Evolutionary conservation across 2,797 vertebrate genomes (phyloP).

Genomic region (Ficedula albicollis): DNA sequence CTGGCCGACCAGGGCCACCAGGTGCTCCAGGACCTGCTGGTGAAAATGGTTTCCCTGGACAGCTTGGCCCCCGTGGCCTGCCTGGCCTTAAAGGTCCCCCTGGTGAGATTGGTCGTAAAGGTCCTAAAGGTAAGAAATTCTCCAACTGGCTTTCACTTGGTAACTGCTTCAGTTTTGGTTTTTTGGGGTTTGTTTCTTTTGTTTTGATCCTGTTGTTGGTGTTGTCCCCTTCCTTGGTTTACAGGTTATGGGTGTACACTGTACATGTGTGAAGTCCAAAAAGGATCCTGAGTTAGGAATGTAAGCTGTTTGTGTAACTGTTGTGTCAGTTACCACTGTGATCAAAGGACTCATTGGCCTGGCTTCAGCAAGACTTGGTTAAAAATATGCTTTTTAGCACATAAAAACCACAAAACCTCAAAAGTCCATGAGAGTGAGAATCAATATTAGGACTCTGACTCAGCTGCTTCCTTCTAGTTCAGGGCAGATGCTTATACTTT

Average conservation of each 20-base stretch:
- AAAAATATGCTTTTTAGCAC: not conserved
- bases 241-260: not conserved
- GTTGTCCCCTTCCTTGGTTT: not conserved
- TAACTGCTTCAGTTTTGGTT: not conserved
- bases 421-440: not conserved
- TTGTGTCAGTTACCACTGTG: not conserved
- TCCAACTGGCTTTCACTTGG: not conserved
- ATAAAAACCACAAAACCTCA: not conserved
- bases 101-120: slow-evolving; percentile 86
- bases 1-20: slow-evolving; percentile 89
- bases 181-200: not conserved
- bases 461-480: not conserved
- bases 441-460: not conserved
- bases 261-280: not conserved
- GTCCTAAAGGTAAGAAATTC: slow-evolving; percentile 88
- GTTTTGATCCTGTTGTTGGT: not conserved
- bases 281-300: not conserved
- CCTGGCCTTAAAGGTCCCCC: slow-evolving; percentile 95
- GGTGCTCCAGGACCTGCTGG: slow-evolving; percentile 87
- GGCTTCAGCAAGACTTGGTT: not conserved
- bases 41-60: slow-evolving; percentile 93
- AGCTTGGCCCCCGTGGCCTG: slow-evolving; percentile 89
- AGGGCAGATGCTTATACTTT: not conserved
- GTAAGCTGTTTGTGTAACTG: not conserved
- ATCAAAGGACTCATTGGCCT: not conserved